These are phyloP conservation scores for Stenotaenia linearis DNA, from an alignment of 2,888 invertebrate genomes.

Conservation along the genomic window DNA sequence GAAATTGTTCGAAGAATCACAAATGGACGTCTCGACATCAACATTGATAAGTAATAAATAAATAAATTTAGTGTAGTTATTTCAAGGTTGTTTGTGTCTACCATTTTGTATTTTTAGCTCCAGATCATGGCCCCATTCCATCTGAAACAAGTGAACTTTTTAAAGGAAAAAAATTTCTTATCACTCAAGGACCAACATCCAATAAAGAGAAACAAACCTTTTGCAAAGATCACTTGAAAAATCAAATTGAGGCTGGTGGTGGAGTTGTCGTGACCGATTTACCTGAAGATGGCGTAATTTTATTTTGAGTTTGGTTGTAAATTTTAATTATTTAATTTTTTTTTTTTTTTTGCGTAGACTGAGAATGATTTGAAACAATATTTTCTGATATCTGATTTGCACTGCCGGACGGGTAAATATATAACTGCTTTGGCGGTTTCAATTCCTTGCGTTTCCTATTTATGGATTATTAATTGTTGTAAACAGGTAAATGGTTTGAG, in stretches of 20 bases:
- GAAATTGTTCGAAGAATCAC: neutral
- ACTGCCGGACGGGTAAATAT: slow-evolving; percentile 68
- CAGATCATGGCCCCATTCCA: slow-evolving; percentile 16
- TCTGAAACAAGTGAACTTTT: neutral
- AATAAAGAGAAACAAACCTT: slow-evolving; percentile 41
- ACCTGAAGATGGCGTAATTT: slow-evolving; percentile 46
- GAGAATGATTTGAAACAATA: neutral
- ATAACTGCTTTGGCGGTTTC: slow-evolving; percentile 64
- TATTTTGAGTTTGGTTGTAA: neutral
- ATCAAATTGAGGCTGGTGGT: slow-evolving; percentile 59
- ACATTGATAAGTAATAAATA: neutral
- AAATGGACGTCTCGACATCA: neutral
- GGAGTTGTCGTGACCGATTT: slow-evolving; percentile 57
- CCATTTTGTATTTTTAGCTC: neutral
- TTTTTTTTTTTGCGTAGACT: neutral
- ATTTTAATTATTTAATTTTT: neutral
- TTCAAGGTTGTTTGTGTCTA: neutral
- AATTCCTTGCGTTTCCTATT: slow-evolving; percentile 60
- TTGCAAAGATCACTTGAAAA: slow-evolving; percentile 55
- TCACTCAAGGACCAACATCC: neutral
- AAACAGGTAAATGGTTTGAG: slow-evolving; percentile 40
- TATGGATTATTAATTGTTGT: slow-evolving; percentile 65
- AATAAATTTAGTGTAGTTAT: no score
- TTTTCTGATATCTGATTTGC: slow-evolving; percentile 58
- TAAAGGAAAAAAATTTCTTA: slow-evolving; percentile 6